Evolutionary conservation across 2,113 vertebrate species (phyloP).

Genomic region (Neotoma lepida): DNA sequence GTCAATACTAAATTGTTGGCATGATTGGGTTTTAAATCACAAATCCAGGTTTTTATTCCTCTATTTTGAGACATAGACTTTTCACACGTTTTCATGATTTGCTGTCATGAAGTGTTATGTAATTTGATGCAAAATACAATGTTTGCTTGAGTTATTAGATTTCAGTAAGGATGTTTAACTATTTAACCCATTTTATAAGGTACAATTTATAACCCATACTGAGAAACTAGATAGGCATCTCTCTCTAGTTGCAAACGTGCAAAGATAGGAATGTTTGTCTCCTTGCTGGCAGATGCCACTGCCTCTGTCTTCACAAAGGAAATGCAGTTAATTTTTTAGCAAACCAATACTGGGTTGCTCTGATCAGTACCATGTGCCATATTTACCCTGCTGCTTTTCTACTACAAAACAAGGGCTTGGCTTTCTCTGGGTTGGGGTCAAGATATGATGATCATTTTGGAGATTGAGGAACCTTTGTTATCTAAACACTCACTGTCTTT

Average conservation of each 20-base stretch:
- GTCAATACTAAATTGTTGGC: background rate
- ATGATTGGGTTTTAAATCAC: constrained; percentile 13
- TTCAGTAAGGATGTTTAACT: background rate
- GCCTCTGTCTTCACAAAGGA: background rate
- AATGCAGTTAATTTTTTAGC: background rate
- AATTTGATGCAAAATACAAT: constrained; percentile 15
- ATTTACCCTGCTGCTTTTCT: background rate
- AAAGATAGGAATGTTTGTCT: background rate
- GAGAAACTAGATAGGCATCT: background rate
- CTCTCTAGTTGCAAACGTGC: rapidly evolving
- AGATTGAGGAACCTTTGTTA: background rate
- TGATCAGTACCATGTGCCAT: background rate
- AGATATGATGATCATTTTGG: background rate
- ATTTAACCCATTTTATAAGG: background rate
- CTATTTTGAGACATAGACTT: constrained; percentile 3
- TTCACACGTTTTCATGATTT: background rate
- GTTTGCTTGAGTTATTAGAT: constrained; percentile 16
- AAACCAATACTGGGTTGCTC: background rate
- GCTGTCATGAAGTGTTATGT: background rate
- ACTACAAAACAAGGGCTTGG: background rate
- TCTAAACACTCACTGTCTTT: background rate
- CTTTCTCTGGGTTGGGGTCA: background rate
- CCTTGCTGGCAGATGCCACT: background rate
- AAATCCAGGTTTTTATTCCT: constrained; percentile 9
- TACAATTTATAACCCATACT: background rate